Evolutionary conservation across 2,888 invertebrate species (phyloP), one percentile per base, ranked within the genome.

Genomic region (Geotrupes spiniger): DNA sequence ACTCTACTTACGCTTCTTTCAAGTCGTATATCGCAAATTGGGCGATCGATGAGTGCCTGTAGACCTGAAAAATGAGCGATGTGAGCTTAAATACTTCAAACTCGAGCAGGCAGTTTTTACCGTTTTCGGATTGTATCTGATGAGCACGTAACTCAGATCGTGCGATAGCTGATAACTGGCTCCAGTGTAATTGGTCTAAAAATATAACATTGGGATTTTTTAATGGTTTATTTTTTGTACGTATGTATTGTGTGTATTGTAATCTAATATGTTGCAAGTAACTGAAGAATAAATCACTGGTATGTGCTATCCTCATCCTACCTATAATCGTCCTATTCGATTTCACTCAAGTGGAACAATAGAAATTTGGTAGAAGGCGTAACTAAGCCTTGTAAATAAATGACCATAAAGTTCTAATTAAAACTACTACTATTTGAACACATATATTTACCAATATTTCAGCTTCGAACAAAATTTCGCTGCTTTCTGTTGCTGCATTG

Each of bases 41-140:
- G 1, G 83, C 82, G 10, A 78, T 73, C 9, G 74, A 75, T 1
- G 88, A 87, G 65, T 87, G 81, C 28, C 87, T 75, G 64, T 83
- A 88, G 14, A 81, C 73, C 84, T 84, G 72, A 52, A n/a, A n/a
- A n/a, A n/a, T n/a, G n/a, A n/a, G n/a, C n/a, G n/a, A n/a, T n/a
- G n/a, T n/a, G n/a, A n/a, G n/a, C n/a, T n/a, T n/a, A n/a, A n/a
- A n/a, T n/a, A n/a, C n/a, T n/a, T n/a, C n/a, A n/a, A n/a, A n/a
- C n/a, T n/a, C n/a, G n/a, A n/a, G n/a, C n/a, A n/a, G n/a, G 9
- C 8, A 25, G 33, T 52, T 63, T 67, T 64, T 61, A 70, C 70
- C 12, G 61, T 51, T 36, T 60, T 58, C n/a, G 58, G 56, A 46
- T 69, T 65, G 50, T 69, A 67, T 38, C 55, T 54, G 27, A 70